Evolutionary conservation across 2,888 invertebrate species (phyloP).

Genomic region (Luffia ferchaultella): DNA sequence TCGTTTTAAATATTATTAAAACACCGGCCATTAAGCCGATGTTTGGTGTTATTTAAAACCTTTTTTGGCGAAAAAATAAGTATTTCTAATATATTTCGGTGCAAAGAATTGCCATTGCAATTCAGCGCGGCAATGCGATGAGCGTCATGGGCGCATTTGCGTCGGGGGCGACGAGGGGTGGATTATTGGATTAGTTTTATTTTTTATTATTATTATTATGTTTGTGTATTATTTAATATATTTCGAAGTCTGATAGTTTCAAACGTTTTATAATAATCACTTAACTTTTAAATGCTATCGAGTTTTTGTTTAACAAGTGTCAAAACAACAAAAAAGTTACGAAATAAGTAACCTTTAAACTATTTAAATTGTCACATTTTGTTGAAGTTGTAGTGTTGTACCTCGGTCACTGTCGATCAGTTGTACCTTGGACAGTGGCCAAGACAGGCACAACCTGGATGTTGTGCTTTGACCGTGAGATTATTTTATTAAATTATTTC

Average conservation of each 20-base stretch:
- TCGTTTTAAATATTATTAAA: conserved; percentile 4
- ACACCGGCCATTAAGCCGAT: conserved; percentile 10
- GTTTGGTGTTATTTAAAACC: conserved; percentile 11
- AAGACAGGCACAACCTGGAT: conserved; percentile 5
- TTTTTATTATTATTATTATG: too few relatives aligned
- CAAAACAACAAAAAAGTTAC: conserved; percentile 1
- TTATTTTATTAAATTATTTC: conserved; percentile 3
- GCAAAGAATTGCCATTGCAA: too few relatives aligned
- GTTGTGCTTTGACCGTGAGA: conserved; percentile 4
- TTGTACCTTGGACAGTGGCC: conserved; percentile 9
- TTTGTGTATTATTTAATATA: too few relatives aligned
- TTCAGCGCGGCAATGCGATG: too few relatives aligned
- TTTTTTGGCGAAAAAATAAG: conserved; percentile 12
- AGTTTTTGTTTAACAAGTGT: conserved; percentile 12
- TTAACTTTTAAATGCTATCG: conserved; percentile 12
- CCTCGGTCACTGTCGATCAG: conserved; percentile 11
- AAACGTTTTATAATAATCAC: conserved; percentile 10
- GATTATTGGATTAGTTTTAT: too few relatives aligned
- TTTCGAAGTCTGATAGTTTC: conserved; percentile 12
- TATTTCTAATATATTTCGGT: conserved; percentile 11
- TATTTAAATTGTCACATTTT: conserved; percentile 8
- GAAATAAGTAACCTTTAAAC: conserved; percentile 2
- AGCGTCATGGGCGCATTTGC: too few relatives aligned
- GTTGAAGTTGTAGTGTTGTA: conserved; percentile 7
- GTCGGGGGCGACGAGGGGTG: too few relatives aligned